Evolutionary conservation across 2,113 vertebrate genomes (phyloP).

Genomic region (Rhineura floridana): DNA sequence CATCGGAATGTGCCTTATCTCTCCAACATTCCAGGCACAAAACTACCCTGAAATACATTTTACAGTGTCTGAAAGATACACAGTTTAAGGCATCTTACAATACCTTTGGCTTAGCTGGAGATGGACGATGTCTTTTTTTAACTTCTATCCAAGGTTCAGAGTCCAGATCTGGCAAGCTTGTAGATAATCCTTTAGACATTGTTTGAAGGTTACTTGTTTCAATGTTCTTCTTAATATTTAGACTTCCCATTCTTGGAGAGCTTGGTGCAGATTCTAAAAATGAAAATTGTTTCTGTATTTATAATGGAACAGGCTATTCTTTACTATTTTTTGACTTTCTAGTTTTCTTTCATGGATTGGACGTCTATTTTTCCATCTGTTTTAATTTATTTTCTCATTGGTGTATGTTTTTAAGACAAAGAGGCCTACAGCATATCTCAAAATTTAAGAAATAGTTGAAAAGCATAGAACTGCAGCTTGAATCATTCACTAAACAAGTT

Average conservation of each 20-base stretch:
- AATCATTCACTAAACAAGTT: neutral
- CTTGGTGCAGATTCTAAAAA: slow-evolving; percentile 79
- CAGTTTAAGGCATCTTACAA: neutral
- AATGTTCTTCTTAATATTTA: slow-evolving; percentile 61
- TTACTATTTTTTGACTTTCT: neutral
- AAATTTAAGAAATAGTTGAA: neutral
- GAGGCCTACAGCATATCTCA: neutral
- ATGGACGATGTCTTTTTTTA: slow-evolving; percentile 83
- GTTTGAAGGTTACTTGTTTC: slow-evolving; percentile 74
- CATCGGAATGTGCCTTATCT: neutral
- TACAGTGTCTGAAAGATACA: neutral
- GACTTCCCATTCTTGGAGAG: slow-evolving; percentile 76
- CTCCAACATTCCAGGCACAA: neutral
- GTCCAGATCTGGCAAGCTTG: slow-evolving; percentile 84
- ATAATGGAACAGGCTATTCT: neutral
- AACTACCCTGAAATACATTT: neutral
- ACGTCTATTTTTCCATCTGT: neutral
- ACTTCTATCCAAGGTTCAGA: slow-evolving; percentile 90
- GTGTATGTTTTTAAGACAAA: neutral
- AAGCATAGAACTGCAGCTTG: neutral
- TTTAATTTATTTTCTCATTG: neutral
- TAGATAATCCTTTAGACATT: slow-evolving; percentile 77
- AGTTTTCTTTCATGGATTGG: slow-evolving; percentile 19
- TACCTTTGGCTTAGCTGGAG: slow-evolving; percentile 84
- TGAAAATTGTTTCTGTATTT: slow-evolving; percentile 65